These are phyloP conservation scores for Aporrectodea caliginosa DNA, from an alignment of 1,140 invertebrate genomes.

Conservation along the genomic window DNA sequence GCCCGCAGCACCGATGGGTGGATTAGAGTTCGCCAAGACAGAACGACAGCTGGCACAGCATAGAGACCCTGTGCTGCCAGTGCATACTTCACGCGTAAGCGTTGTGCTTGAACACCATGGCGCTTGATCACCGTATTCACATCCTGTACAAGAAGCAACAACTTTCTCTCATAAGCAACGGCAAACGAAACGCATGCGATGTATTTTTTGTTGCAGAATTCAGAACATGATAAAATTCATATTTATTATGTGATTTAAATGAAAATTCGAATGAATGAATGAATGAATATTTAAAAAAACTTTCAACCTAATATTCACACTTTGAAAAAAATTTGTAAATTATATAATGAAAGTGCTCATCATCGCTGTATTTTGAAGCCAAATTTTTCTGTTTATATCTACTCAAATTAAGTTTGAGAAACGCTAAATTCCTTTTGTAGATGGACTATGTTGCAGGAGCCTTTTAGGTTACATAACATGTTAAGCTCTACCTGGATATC, in stretches of 20 bases:
- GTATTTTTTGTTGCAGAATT: background rate
- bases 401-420: too few relatives aligned
- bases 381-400: background rate
- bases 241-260: too few relatives aligned
- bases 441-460: background rate
- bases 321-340: background rate
- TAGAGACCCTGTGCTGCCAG: background rate
- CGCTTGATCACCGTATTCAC: slow-evolving; percentile 5
- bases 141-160: background rate
- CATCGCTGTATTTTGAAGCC: background rate
- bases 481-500: background rate
- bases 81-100: background rate
- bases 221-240: too few relatives aligned
- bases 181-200: background rate
- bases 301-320: background rate
- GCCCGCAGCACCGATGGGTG: background rate
- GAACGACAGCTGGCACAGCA: background rate
- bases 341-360: background rate
- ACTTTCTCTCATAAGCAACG: too few relatives aligned
- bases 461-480: background rate
- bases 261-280: background rate
- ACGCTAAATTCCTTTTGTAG: too few relatives aligned
- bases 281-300: background rate
- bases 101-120: background rate
- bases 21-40: background rate